Percentiles rank a stretch among this genome's conserved stretches.
Conservation (phyloP, 1,140 invertebrate genomes). For the Pteromalus puparum region DNA sequence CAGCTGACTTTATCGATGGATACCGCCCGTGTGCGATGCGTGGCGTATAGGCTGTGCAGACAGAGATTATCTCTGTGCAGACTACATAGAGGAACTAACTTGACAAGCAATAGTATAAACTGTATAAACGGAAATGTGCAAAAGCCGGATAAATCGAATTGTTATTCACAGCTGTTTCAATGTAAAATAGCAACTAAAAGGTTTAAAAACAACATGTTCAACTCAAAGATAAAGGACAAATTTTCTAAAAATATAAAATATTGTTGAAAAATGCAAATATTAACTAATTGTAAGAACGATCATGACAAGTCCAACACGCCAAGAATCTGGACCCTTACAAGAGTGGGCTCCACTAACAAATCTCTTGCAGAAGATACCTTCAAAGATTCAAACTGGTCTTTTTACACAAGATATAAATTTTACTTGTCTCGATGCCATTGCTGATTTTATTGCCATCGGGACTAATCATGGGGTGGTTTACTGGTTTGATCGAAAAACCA, state of each 20-base stretch:
- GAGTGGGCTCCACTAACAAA: slow-evolving; percentile 90
- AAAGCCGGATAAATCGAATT: not conserved
- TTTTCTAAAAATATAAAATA: not conserved
- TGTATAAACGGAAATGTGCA: not conserved
- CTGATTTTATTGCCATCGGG: slow-evolving; percentile 88
- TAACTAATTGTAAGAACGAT: slow-evolving; percentile 32
- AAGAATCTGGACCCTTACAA: slow-evolving; percentile 80
- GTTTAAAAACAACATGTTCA: not conserved
- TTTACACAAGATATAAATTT: slow-evolving; percentile 87
- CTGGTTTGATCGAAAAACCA: slow-evolving; percentile 87
- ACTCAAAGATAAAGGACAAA: not conserved
- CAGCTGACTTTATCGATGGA: too few species aligned
- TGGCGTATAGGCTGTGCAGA: too few species aligned
- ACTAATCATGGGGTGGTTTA: slow-evolving; percentile 91
- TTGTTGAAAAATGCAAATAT: not conserved
- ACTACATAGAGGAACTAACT: not conserved
- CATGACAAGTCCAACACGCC: slow-evolving; percentile 73
- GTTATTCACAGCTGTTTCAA: not conserved
- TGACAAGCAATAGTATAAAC: not conserved
- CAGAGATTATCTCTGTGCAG: too few species aligned
- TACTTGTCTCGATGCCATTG: slow-evolving; percentile 88
- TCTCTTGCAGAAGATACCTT: slow-evolving; percentile 86
- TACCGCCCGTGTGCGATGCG: too few species aligned
- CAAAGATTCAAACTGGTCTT: slow-evolving; percentile 85
- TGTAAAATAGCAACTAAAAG: not conserved